These are phyloP conservation scores for Abscondita cerata DNA, from an alignment of 2,888 invertebrate species.

Conservation along the genomic window DNA sequence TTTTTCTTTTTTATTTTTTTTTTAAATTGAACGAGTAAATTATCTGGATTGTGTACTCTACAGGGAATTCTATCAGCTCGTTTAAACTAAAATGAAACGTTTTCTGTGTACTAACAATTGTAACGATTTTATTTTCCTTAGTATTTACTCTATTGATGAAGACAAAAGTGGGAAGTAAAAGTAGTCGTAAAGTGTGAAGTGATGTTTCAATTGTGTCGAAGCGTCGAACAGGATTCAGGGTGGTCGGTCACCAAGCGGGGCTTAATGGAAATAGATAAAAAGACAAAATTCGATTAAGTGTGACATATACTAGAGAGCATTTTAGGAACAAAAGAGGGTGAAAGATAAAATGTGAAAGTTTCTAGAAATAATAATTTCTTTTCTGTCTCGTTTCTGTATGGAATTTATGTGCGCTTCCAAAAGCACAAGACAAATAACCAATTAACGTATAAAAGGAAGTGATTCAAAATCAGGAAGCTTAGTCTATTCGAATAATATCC, in stretches of 20 bases:
- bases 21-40: no score
- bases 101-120: conserved; percentile 13
- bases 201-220: conserved; percentile 29
- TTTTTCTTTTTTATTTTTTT: no score
- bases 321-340: conserved; percentile 20
- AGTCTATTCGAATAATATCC: conserved; percentile 44
- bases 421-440: conserved; percentile 53
- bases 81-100: background rate
- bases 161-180: conserved; percentile 21
- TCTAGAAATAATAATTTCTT: conserved; percentile 32
- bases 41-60: background rate
- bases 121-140: conserved; percentile 14
- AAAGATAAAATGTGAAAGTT: conserved; percentile 28
- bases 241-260: conserved; percentile 23
- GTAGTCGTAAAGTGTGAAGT: conserved; percentile 27
- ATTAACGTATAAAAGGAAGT: conserved; percentile 53
- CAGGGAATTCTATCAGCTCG: no score
- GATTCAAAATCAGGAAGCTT: conserved; percentile 48
- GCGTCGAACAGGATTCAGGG: conserved; percentile 24
- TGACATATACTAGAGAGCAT: conserved; percentile 38
- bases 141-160: conserved; percentile 17
- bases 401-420: conserved; percentile 22
- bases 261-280: conserved; percentile 43
- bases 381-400: conserved; percentile 16
- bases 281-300: conserved; percentile 43